Conservation (phyloP, 1,140 invertebrate species). For the Drosophila lacteicornis region DNA sequence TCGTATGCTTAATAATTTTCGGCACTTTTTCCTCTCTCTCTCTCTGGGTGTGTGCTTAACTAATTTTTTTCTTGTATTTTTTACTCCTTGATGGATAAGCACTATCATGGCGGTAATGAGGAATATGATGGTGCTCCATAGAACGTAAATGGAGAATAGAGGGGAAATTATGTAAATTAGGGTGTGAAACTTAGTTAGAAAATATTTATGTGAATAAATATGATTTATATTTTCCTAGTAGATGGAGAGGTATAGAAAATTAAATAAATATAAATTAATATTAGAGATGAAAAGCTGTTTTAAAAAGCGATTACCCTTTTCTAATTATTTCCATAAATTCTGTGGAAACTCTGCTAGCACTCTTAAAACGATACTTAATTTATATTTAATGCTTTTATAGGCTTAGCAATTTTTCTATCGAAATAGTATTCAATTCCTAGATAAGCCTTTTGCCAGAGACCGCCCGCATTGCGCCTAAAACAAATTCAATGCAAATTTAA, state of each 20-base stretch:
- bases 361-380: not conserved
- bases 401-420: not conserved
- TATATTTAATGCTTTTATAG: not conserved
- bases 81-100: constrained; percentile 36
- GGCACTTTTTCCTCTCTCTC: constrained; percentile 9
- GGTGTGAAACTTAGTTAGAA: not conserved
- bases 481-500: constrained; percentile 72
- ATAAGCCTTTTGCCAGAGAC: constrained; percentile 60
- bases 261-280: not conserved
- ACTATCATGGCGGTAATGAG: constrained; percentile 22
- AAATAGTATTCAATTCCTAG: constrained; percentile 62
- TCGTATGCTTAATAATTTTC: constrained; percentile 75
- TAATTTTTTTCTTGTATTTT: constrained; percentile 43
- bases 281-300: not conserved
- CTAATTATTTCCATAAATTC: not conserved
- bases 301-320: not conserved
- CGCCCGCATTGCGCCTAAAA: constrained; percentile 78
- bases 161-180: constrained; percentile 2
- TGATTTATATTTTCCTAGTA: not conserved
- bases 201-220: not conserved
- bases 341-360: not conserved
- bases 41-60: constrained; percentile 32
- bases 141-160: not conserved
- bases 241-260: not conserved
- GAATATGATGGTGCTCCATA: constrained; percentile 12